These are phyloP conservation scores for Scaptomyza cyrtandrae DNA, from an alignment of 2,888 invertebrate species.

Conservation along the genomic window DNA sequence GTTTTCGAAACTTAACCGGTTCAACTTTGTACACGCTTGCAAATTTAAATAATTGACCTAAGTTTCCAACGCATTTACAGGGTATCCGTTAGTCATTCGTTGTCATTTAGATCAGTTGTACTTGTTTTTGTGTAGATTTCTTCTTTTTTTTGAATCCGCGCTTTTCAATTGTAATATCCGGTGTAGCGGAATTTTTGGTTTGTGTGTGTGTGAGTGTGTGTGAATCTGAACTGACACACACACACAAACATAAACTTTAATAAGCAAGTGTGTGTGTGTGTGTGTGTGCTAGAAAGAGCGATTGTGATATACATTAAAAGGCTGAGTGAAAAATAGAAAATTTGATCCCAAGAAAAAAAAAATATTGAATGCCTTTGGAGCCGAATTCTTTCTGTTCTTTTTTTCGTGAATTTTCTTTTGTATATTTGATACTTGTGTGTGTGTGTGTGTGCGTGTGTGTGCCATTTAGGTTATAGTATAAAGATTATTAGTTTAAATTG, in stretches of 20 bases:
- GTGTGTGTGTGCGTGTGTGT: conserved; percentile 25
- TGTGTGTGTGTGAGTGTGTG: conserved; percentile 50
- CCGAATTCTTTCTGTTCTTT: conserved; percentile 23
- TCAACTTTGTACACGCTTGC: no score
- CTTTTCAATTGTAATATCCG: conserved; percentile 80
- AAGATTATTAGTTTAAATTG: conserved; percentile 28
- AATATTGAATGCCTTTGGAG: conserved; percentile 31
- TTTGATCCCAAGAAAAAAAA: conserved; percentile 39
- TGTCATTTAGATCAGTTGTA: background rate
- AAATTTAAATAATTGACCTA: background rate
- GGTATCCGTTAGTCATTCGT: background rate
- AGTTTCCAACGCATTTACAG: background rate
- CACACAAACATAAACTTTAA: background rate
- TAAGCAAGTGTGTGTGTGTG: conserved; percentile 6
- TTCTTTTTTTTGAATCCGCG: conserved; percentile 54
- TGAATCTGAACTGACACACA: no score
- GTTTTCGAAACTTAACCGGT: background rate
- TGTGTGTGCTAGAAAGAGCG: conserved; percentile 21
- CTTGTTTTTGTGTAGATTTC: conserved; percentile 52
- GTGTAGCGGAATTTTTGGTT: conserved; percentile 73
- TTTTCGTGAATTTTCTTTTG: conserved; percentile 35
- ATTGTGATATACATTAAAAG: conserved; percentile 42
- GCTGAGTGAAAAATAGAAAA: conserved; percentile 43
- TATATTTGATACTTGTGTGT: conserved; percentile 48
- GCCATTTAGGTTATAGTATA: conserved; percentile 63